These are phyloP conservation scores for Coelopa pilipes DNA, from an alignment of 2,888 invertebrate genomes.

Conservation along the genomic window DNA sequence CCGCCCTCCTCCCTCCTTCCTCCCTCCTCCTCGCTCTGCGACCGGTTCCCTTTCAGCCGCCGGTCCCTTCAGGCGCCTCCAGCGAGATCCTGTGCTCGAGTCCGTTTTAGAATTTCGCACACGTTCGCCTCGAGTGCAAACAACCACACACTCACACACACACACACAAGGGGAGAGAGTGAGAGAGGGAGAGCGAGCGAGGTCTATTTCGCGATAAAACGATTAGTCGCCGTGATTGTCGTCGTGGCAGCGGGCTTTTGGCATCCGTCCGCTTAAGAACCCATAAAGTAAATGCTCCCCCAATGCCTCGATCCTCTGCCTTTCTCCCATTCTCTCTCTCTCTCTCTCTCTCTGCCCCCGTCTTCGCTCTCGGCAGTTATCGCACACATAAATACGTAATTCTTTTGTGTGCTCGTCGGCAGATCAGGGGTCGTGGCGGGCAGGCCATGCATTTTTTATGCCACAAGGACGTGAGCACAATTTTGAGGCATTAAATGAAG, in stretches of 20 bases:
- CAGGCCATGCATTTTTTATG: conserved; percentile 46
- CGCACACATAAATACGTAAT: conserved; percentile 39
- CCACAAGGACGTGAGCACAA: conserved; percentile 46
- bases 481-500: conserved; percentile 27
- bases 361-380: conserved; percentile 21
- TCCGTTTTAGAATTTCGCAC: conserved; percentile 17
- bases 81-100: neutral
- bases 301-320: conserved; percentile 34
- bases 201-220: conserved; percentile 49
- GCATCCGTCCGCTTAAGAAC: conserved; percentile 54
- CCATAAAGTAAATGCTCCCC: conserved; percentile 60
- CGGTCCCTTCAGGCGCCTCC: neutral
- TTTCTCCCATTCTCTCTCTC: neutral
- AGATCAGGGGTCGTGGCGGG: neutral
- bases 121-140: conserved; percentile 1
- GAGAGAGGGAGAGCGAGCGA: conserved; percentile 29
- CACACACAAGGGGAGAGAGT: neutral
- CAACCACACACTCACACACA: neutral
- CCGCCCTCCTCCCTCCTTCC: neutral
- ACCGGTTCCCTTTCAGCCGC: neutral
- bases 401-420: conserved; percentile 4
- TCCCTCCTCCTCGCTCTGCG: neutral
- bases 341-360: neutral
- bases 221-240: conserved; percentile 48
- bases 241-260: conserved; percentile 52